Base-by-base conservation (phyloP, 2,113 vertebrate genomes). In the Aix galericulata region DNA sequence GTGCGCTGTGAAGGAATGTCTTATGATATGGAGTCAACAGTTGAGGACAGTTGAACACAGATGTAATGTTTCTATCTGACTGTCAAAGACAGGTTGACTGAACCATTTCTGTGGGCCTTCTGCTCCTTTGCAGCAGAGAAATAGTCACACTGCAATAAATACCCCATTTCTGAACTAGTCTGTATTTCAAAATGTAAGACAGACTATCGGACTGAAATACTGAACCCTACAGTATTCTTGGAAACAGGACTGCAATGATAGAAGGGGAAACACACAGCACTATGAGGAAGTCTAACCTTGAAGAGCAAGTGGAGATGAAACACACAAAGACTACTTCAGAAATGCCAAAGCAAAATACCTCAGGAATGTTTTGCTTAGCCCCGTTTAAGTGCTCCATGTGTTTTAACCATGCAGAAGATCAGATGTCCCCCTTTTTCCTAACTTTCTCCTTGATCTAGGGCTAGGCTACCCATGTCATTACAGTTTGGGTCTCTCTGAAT, bases 1-100 rank as follows among this genome's bases (percentile, higher is more conserved):
- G 59, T 4, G 40, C 44, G n/a, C 44, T 85, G 50, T 50, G 75
- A 50, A 88, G 71, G 82, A 88, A 83, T 23, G 46, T 13, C 85
- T 89, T 3, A 31, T 0, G 3, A 82, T 27, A 85, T 0, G 11
- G 72, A 85, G 25, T 40, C 50, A 89, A 69, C 2, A 0, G 71
- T 6, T n/a, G n/a, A 73, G 50, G 50, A 25, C 50, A n/a, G n/a
- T n/a, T n/a, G 17, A 40, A 42, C 55, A 31, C 29, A 67, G 63
- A 29, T 67, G 73, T 26, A 10, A 74, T 11, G 1, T 7, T 21
- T 15, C 1, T 13, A 11, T 48, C 44, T 64, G 48, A 46, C 13
- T 4, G 21, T 17, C 62, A n/a, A 22, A n/a, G 32, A 29, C 12
- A 31, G 52, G 3, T 11, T 17, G 62, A 25, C n/a, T 8, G 55